These are phyloP conservation scores for Pomacea maculata DNA, from an alignment of 1,140 invertebrate genomes.

Conservation along the genomic window DNA sequence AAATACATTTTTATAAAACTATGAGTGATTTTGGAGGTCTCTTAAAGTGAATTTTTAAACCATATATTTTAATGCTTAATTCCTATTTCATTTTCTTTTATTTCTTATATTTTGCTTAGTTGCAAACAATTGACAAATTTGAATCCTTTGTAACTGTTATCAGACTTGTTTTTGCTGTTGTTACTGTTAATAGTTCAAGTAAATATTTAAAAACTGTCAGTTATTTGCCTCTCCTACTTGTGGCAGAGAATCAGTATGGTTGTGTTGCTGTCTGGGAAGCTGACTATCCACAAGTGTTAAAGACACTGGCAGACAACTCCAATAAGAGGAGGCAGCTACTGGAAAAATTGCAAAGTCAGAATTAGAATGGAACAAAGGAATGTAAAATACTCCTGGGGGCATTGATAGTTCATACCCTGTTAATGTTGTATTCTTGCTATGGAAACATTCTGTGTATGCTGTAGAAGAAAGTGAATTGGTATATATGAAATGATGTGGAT, in stretches of 20 bases:
- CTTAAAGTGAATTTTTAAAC: background rate
- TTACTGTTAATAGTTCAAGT: no score
- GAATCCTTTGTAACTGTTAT: background rate
- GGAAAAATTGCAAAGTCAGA: background rate
- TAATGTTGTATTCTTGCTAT: background rate
- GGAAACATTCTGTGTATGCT: background rate
- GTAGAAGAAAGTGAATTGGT: background rate
- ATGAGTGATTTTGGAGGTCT: no score
- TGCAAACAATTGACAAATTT: background rate
- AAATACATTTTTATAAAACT: no score
- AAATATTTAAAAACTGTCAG: no score
- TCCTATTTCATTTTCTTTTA: no score
- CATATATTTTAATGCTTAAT: background rate
- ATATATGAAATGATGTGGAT: background rate
- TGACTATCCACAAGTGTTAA: slow-evolving; percentile 36
- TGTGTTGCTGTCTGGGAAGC: slow-evolving; percentile 49
- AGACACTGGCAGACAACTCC: slow-evolving; percentile 28
- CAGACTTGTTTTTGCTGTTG: no score
- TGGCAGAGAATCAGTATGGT: slow-evolving; percentile 43
- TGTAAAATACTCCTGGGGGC: background rate
- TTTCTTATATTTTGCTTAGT: no score
- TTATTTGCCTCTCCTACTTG: background rate
- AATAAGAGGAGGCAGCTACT: slow-evolving; percentile 32
- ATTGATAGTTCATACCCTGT: background rate
- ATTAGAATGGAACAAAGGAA: background rate